phyloP scores from a whole-genome alignment of 2,113 vertebrate genomes.

The Callorhinus ursinus region DNA sequence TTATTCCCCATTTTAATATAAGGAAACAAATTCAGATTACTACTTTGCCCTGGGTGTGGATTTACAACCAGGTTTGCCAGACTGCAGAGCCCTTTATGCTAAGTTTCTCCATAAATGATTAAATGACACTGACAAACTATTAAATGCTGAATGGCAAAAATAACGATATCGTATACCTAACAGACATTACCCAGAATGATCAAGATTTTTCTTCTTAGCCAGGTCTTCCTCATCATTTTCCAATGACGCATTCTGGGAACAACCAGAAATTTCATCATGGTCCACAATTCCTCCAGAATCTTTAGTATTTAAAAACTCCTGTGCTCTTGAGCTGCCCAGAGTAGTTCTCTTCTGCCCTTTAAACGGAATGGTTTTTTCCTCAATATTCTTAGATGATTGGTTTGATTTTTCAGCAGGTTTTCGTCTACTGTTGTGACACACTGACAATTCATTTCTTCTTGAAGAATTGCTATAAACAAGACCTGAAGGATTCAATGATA shows the following conservation, averaged over 20 bases:
- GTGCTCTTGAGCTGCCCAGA: not conserved
- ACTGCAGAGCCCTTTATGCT: not conserved
- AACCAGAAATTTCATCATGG: not conserved
- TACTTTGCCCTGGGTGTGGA: not conserved
- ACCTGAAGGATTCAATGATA: conserved; percentile 64
- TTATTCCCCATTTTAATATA: not conserved
- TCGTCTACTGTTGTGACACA: not conserved
- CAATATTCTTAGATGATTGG: conserved; percentile 46
- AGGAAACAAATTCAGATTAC: conserved; percentile 10
- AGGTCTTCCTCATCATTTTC: not conserved
- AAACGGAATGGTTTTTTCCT: not conserved
- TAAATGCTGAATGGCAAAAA: not conserved
- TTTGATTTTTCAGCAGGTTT: conserved; percentile 56
- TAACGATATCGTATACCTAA: conserved; percentile 21
- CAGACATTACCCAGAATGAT: conserved; percentile 66
- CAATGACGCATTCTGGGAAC: conserved; percentile 27
- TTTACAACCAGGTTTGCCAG: conserved; percentile 3
- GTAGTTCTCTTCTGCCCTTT: conserved; percentile 52
- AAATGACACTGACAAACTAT: not conserved
- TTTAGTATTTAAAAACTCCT: conserved; percentile 40
- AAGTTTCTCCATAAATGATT: conserved; percentile 2
- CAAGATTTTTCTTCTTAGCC: conserved; percentile 45
- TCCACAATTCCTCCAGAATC: not conserved
- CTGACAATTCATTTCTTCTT: conserved; percentile 52
- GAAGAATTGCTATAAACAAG: conserved; percentile 48